A percentile compares a stretch with the other conserved stretches of the same genome.
phyloP scores from a whole-genome alignment of 1,140 invertebrate genomes.

The Euwallacea similis region DNA sequence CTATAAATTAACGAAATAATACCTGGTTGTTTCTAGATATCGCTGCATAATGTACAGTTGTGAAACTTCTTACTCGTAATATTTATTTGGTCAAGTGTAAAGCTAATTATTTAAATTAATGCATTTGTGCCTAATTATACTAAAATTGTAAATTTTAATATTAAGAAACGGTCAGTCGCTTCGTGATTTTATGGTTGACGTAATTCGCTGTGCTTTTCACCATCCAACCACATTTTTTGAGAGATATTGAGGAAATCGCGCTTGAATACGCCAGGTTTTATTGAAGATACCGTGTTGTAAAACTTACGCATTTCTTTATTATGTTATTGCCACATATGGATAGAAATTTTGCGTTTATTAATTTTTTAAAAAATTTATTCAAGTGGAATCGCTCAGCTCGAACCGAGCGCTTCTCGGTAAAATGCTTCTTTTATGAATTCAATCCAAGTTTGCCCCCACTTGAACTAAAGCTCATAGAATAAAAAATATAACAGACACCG shows the following conservation, averaged over 20 bases:
- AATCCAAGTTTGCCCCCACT: too few relatives aligned
- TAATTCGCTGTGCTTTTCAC: conserved; percentile 3
- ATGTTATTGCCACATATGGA: too few relatives aligned
- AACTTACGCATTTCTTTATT: too few relatives aligned
- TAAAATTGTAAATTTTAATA: conserved; percentile 21
- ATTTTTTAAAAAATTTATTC: too few relatives aligned
- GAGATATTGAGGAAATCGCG: conserved; percentile 1
- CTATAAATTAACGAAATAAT: conserved; percentile 15
- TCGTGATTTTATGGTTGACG: conserved; percentile 17
- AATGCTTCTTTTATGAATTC: too few relatives aligned
- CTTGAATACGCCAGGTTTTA: neutral
- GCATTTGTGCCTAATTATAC: conserved; percentile 27
- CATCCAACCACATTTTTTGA: neutral
- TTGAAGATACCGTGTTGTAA: too few relatives aligned
- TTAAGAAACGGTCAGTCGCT: conserved; percentile 26
- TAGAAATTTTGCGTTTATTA: too few relatives aligned
- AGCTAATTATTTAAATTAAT: conserved; percentile 29
- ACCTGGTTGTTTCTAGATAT: conserved; percentile 15
- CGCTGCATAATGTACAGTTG: conserved; percentile 22
- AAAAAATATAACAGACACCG: too few relatives aligned
- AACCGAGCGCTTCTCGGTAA: too few relatives aligned
- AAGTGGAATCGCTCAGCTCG: too few relatives aligned
- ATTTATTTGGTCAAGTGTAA: conserved; percentile 32
- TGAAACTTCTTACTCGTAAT: conserved; percentile 21
- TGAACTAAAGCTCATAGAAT: too few relatives aligned